Evolutionary conservation across 2,888 invertebrate genomes (phyloP).

Genomic region (Leptopilina drosophilae): DNA sequence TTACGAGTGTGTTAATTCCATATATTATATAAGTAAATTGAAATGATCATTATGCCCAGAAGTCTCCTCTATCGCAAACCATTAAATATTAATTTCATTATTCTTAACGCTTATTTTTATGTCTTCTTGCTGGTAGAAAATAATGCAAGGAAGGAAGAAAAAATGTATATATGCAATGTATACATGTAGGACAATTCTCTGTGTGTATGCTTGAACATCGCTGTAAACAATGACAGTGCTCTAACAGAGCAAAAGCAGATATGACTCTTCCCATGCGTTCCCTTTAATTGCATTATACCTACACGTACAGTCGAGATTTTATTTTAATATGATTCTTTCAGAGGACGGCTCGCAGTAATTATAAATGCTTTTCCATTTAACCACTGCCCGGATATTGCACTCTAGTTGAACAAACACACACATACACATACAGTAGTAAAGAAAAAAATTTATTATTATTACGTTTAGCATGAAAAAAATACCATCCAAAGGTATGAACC

Average conservation of each 20-base stretch:
- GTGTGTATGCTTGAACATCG: no score
- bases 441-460: background rate
- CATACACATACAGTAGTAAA: background rate
- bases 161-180: no score
- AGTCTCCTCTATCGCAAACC: no score
- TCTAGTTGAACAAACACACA: background rate
- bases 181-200: no score
- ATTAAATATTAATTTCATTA: no score
- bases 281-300: constrained; percentile 49
- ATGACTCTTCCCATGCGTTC: constrained; percentile 12
- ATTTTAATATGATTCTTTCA: constrained; percentile 41
- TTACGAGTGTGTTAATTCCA: no score
- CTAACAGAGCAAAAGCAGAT: background rate
- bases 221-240: background rate
- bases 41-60: no score
- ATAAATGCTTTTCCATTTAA: constrained; percentile 18
- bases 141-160: no score
- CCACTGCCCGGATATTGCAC: constrained; percentile 8
- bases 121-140: no score
- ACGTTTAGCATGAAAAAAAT: background rate
- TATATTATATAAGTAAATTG: no score
- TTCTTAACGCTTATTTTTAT: no score
- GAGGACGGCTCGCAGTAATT: constrained; percentile 43
- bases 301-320: constrained; percentile 27
- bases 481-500: no score